Base-by-base conservation (phyloP, 2,797 vertebrate species). In the Chloroceryle inda region DNA sequence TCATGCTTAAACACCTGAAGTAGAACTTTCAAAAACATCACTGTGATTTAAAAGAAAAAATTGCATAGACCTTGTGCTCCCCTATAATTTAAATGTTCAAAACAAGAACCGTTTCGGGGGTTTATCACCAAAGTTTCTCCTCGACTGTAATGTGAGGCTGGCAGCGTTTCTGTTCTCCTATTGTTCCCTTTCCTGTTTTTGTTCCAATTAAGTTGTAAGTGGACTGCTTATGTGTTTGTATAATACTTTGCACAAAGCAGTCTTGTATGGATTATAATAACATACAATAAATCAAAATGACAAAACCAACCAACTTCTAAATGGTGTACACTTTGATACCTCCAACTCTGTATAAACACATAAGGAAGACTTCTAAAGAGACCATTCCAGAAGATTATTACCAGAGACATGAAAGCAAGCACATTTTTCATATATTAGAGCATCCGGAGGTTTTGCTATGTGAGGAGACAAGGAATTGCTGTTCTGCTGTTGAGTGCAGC, bases 91-190 rank as follows among this genome's bases (percentile, higher is more conserved):
- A 72, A 49, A 42, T 69, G 31, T 52, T 74, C 19, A 69, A 66
- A 84, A 77, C 83, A 69, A 47, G 3, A 86, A 53, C 19, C 8
- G 13, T 47, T 85, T 85, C 76, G 52, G 29, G 13, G 1, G 77
- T 78, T 89, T 89, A 80, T 86, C 37, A 74, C 73, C 45, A 67
- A 69, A 73, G 91, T 94, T 94, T 85, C 62, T 88, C 35, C 24
- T 15, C 6, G 3, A 53, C 55, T 92, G 17, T 55, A 88, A 69
- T 37, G 35, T 49, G 31, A 94, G 19, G 33, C 63, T 92, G 69
- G 50, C 74, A 82, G 55, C 52, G 38, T 79, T 94, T 88, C 66
- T 80, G 1, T 72, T 90, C 35, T 91, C 11, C 49, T 67, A 21
- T 45, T 89, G 47, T 68, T 93, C 20, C 35, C 90, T 82, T 78